Evolutionary conservation across 2,113 vertebrate genomes (phyloP).

Genomic region (Mirounga angustirostris): DNA sequence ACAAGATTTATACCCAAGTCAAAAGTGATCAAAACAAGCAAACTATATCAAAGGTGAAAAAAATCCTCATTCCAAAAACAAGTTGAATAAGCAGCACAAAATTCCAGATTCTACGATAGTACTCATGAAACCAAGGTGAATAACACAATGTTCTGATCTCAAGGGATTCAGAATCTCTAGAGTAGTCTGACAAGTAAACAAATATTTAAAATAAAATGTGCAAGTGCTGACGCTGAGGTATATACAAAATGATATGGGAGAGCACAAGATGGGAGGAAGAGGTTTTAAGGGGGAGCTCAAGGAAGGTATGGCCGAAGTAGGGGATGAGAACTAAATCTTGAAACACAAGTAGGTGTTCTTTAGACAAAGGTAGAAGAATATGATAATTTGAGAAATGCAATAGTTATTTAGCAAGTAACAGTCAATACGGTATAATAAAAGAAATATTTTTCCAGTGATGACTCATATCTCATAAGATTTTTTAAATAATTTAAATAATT

Average conservation of each 20-base stretch:
- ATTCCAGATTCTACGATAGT: neutral
- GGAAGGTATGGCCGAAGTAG: neutral
- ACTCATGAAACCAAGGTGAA: neutral
- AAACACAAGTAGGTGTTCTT: neutral
- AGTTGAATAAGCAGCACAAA: neutral
- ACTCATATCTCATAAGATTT: slow-evolving; percentile 21
- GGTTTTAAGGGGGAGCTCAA: neutral
- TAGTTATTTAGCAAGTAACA: slow-evolving; percentile 34
- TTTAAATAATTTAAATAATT: slow-evolving; percentile 46
- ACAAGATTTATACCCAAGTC: neutral
- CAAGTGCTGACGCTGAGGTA: neutral
- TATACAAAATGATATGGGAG: neutral
- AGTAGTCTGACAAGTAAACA: slow-evolving; percentile 24
- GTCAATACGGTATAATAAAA: neutral
- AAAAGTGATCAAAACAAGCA: neutral
- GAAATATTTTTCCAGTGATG: neutral
- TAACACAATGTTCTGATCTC: neutral
- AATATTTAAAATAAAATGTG: slow-evolving; percentile 17
- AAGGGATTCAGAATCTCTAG: slow-evolving; percentile 21
- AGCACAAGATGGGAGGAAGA: neutral
- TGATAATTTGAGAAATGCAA: neutral
- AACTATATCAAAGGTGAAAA: neutral
- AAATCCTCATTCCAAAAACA: slow-evolving; percentile 8
- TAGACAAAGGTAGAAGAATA: neutral
- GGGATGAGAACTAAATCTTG: neutral